Conservation (phyloP, 2,888 invertebrate species). For the Temnothorax unifasciatus region DNA sequence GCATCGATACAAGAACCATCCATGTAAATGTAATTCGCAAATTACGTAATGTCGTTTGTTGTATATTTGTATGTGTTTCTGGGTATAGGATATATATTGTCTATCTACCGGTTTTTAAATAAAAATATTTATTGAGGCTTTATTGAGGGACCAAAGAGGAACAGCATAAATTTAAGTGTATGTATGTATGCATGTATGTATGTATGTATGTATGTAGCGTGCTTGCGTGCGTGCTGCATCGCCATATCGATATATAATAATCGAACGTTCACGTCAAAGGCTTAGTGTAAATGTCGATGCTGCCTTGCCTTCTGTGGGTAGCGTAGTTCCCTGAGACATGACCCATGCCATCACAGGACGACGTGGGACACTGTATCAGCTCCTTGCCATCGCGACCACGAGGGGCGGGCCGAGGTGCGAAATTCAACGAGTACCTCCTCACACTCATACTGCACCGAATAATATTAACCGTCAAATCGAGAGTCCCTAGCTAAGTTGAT, state of each 20-base stretch:
- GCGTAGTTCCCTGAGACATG: conserved; percentile 96
- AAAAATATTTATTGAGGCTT: conserved; percentile 1
- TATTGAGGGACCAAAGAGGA: conserved; percentile 2
- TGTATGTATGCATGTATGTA: not conserved
- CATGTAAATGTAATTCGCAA: conserved; percentile 50
- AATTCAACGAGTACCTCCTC: conserved; percentile 85
- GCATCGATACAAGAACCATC: conserved; percentile 72
- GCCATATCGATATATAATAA: conserved; percentile 72
- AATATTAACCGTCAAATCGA: conserved; percentile 66
- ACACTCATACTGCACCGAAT: conserved; percentile 84
- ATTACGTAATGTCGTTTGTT: conserved; percentile 31
- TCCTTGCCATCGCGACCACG: conserved; percentile 91
- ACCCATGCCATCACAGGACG: conserved; percentile 94
- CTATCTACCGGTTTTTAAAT: conserved; percentile 52
- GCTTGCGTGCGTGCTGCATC: conserved; percentile 77
- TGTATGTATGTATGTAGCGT: conserved; percentile 58
- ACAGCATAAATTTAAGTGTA: not conserved
- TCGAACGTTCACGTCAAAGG: conserved; percentile 71
- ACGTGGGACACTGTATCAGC: conserved; percentile 93
- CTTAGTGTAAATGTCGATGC: conserved; percentile 79
- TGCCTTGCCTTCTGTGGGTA: conserved; percentile 94
- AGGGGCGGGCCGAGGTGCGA: conserved; percentile 84
- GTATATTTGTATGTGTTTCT: not conserved
- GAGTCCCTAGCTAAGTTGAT: conserved; percentile 28
- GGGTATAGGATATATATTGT: conserved; percentile 57